phyloP scores from a whole-genome alignment of 2,113 vertebrate species.

The Pica pica region DNA sequence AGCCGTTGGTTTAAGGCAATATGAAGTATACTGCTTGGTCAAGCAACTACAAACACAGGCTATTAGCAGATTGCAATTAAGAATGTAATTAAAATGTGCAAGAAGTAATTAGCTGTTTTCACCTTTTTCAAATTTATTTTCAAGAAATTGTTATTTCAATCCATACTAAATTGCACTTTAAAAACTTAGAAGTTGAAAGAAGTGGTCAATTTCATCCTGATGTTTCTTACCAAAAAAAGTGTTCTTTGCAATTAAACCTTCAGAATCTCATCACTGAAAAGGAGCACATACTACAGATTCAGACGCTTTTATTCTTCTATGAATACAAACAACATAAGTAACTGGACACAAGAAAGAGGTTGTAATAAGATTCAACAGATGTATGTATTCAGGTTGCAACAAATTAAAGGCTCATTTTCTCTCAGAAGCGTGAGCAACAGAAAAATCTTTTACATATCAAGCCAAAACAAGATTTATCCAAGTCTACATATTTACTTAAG shows the following conservation, averaged over 20 bases:
- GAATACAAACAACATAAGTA: not conserved
- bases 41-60: not conserved
- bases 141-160: not conserved
- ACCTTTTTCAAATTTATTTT: not conserved
- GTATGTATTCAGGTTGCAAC: not conserved
- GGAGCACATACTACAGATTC: not conserved
- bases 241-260: not conserved
- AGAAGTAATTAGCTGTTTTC: not conserved
- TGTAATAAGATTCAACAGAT: not conserved
- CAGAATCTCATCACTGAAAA: not conserved
- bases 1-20: not conserved
- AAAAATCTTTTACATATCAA: not conserved
- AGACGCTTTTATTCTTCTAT: not conserved
- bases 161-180: not conserved
- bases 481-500: conserved; percentile 24
- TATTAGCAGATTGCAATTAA: not conserved
- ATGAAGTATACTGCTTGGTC: not conserved
- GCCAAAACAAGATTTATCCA: not conserved
- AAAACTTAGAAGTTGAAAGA: not conserved
- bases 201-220: not conserved
- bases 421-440: not conserved
- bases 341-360: not conserved
- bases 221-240: not conserved
- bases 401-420: conserved; percentile 28
- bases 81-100: not conserved